Evolutionary conservation across 2,113 vertebrate species (phyloP), one percentile per base, ranked within the genome.

Genomic region (Toxotes chatareus): DNA sequence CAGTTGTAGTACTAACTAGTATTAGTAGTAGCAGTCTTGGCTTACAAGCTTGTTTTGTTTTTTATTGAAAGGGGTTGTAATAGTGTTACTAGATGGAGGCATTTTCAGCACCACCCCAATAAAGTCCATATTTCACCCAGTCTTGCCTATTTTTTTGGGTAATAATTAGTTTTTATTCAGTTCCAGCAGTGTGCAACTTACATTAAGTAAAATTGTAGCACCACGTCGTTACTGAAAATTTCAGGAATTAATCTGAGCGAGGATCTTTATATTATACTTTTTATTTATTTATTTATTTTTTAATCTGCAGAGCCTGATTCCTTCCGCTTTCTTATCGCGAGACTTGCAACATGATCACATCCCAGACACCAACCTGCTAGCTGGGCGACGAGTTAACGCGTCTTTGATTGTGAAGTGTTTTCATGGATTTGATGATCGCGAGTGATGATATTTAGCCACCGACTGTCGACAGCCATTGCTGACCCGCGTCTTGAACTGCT

Each of bases 261-360:
- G 1, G 23, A 12, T 63, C n/a, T 34, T 34, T 27, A 32, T 1
- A 5, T 27, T 10, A 44, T 1, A 71, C 47, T 27, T 16, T 17
- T 14, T 10, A 13, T 66, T 23, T 1, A 2, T 3, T 4, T 38
- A 0, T 53, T 12, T 19, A 1, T 21, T 4, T 31, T 23, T 3
- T 3, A 4, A 31, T 10, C 4, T 19, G 31, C 38, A n/a, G 53
- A 42, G 2, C 1, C 14, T 2, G 2, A 31, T 17, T 3, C 1
- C 17, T 11, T 34, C 23, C 0, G 3, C 5, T 8, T 0, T 60
- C 0, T 53, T 89, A 57, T 92, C 91, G 91, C 91, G 91, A 92
- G 85, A 91, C 4, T 88, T 86, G 31, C 2, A 2, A 0, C 3
- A 9, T 14, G 8, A n/a, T 47, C 36, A 11, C 46, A 5, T 70